These are phyloP conservation scores for Lepidostoma basale DNA, from an alignment of 1,140 invertebrate species.

Conservation along the genomic window DNA sequence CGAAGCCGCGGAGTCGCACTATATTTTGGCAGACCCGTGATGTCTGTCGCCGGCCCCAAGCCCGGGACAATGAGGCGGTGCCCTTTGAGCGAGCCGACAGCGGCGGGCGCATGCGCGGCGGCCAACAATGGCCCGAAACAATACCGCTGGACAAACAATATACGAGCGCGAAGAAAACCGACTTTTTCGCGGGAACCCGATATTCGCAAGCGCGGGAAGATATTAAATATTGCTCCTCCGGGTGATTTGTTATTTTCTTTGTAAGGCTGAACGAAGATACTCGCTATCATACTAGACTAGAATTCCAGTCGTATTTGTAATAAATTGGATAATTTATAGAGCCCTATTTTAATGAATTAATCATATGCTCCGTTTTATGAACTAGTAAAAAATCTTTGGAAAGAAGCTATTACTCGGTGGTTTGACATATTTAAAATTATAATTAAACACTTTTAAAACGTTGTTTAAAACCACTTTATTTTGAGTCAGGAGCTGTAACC, in stretches of 20 bases:
- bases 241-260: neutral
- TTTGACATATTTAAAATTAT: too few species aligned
- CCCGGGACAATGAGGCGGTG: conserved; percentile 25
- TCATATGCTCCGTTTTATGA: too few species aligned
- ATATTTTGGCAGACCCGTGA: conserved; percentile 15
- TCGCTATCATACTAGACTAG: too few species aligned
- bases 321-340: too few species aligned
- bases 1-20: neutral
- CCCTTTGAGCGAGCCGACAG: conserved; percentile 29
- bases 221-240: neutral
- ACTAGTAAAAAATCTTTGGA: too few species aligned
- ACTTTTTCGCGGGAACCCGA: neutral
- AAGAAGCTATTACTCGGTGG: too few species aligned
- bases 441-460: too few species aligned
- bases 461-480: too few species aligned
- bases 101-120: conserved; percentile 28
- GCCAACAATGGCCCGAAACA: conserved; percentile 40
- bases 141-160: conserved; percentile 33
- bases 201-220: neutral
- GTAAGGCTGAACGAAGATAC: too few species aligned
- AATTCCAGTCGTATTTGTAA: too few species aligned
- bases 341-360: too few species aligned
- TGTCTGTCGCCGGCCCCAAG: neutral
- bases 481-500: too few species aligned
- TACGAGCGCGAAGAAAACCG: conserved; percentile 25